phyloP scores from a whole-genome alignment of 2,113 vertebrate genomes.

The Lepisosteus oculatus region DNA sequence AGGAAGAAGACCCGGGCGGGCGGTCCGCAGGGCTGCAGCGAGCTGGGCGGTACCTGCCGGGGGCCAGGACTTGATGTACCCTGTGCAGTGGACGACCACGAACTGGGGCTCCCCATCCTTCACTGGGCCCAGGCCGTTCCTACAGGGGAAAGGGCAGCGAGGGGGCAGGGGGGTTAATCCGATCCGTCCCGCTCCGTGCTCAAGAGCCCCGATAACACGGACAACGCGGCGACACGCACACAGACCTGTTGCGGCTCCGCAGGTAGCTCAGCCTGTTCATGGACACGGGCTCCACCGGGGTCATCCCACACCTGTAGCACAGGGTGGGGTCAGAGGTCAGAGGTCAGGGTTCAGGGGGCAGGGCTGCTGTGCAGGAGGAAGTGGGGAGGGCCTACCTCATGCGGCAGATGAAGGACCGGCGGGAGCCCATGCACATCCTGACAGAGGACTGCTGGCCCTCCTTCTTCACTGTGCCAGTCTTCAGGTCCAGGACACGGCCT shows the following conservation, averaged over 20 bases:
- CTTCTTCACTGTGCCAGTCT: constrained; percentile 96
- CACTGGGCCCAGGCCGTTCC: constrained; percentile 78
- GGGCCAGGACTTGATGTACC: constrained; percentile 96
- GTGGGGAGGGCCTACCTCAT: constrained; percentile 74
- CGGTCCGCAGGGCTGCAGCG: not conserved
- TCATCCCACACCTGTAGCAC: constrained; percentile 75
- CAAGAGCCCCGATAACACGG: too few relatives aligned
- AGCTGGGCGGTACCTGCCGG: constrained; percentile 75
- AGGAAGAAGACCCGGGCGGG: too few relatives aligned
- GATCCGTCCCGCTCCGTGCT: too few relatives aligned
- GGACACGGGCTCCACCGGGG: constrained; percentile 76
- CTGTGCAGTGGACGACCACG: constrained; percentile 94
- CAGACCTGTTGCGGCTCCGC: constrained; percentile 54
- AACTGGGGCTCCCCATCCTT: constrained; percentile 93
- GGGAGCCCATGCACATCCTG: constrained; percentile 92
- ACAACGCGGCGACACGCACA: too few relatives aligned
- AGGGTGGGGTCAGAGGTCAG: not conserved
- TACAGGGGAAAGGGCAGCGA: constrained; percentile 34
- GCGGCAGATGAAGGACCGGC: constrained; percentile 95
- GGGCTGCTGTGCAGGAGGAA: not conserved
- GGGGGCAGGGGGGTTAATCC: too few relatives aligned
- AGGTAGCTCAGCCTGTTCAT: constrained; percentile 87
- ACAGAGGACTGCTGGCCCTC: constrained; percentile 91
- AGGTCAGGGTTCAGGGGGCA: not conserved
- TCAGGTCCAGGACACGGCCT: constrained; percentile 93